These are phyloP conservation scores for Aphidoletes aphidimyza DNA, from an alignment of 2,888 invertebrate species.

Conservation along the genomic window DNA sequence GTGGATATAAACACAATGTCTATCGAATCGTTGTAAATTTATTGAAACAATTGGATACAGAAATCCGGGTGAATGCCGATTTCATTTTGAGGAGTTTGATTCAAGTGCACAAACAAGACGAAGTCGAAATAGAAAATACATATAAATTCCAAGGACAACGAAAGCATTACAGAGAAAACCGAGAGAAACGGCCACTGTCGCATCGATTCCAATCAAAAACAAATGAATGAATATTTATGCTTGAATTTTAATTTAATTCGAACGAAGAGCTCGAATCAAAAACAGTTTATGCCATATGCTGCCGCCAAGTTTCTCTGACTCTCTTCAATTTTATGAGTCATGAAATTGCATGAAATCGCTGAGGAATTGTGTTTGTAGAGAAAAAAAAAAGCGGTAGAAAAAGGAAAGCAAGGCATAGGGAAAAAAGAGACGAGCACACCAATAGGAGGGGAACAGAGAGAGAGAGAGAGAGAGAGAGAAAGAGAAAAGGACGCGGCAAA, in stretches of 20 bases:
- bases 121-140: too few relatives aligned
- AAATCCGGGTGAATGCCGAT: background rate
- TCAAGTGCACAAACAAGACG: background rate
- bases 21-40: background rate
- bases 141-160: background rate
- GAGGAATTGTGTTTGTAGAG: conserved; percentile 3
- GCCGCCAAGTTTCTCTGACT: background rate
- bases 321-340: conserved; percentile 1
- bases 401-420: background rate
- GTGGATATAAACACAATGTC: conserved; percentile 20
- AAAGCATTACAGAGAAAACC: background rate
- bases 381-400: background rate
- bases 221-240: conserved; percentile 30
- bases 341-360: conserved; percentile 30
- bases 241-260: conserved; percentile 10
- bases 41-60: background rate
- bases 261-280: background rate
- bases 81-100: background rate
- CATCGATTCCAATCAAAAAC: background rate
- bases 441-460: background rate
- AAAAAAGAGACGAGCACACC: background rate
- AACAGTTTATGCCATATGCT: conserved; percentile 46
- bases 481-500: background rate
- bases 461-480: background rate
- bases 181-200: background rate